phyloP scores from a whole-genome alignment of 1,140 invertebrate genomes.

The Caenorhabditis briggsae region DNA sequence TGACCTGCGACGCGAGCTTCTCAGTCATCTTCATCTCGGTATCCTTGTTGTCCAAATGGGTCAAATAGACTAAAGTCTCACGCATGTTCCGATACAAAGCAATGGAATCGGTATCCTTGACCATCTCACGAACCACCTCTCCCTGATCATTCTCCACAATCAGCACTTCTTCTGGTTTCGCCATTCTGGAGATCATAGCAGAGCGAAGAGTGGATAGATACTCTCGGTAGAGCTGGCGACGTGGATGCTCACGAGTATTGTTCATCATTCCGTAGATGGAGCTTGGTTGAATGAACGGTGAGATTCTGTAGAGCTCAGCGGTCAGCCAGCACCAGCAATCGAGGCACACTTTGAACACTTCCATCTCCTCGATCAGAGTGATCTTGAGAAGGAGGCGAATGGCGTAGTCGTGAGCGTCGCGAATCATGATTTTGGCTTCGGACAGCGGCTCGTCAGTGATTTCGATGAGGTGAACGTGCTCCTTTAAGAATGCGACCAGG shows the following conservation, averaged over 20 bases:
- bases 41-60: conserved; percentile 96
- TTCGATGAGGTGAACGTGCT: conserved; percentile 84
- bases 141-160: conserved; percentile 99
- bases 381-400: conserved; percentile 94
- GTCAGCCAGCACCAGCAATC: conserved; percentile 98
- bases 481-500: conserved; percentile 94
- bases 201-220: conserved; percentile 91
- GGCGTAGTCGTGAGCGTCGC: conserved; percentile 61
- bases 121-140: conserved; percentile 98
- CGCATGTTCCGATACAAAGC: conserved; percentile 99
- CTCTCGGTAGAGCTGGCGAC: conserved; percentile 76
- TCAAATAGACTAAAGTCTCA: conserved; percentile 87
- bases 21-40: conserved; percentile 99
- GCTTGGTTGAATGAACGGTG: conserved; percentile 78
- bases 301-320: conserved; percentile 88
- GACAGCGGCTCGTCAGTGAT: conserved; percentile 56
- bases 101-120: conserved; percentile 99
- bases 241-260: conserved; percentile 25
- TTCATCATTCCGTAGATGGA: conserved; percentile 5
- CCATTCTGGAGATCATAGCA: conserved; percentile 99
- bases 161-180: conserved; percentile 99
- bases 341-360: conserved; percentile 96
- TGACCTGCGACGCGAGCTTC: conserved; percentile 98
- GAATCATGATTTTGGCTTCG: background rate
- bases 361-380: conserved; percentile 98